These are phyloP conservation scores for Imbricaverruca yamaguchii DNA, from an alignment of 2,888 invertebrate genomes.

Conservation along the genomic window DNA sequence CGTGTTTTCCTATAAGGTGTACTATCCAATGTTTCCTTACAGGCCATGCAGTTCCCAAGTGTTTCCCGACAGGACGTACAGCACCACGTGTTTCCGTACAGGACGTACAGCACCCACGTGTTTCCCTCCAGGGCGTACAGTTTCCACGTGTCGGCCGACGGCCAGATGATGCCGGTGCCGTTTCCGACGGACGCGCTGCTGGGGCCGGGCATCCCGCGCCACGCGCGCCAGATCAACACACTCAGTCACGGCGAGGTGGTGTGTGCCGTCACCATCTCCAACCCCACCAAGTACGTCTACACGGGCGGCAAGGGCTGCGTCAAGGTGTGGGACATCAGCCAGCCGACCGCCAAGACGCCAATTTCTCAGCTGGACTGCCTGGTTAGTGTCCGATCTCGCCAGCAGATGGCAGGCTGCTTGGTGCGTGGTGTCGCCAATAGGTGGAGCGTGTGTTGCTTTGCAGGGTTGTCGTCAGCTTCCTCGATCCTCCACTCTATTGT, in stretches of 20 bases:
- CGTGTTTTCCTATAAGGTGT: too few species aligned
- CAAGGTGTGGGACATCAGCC: conserved; percentile 63
- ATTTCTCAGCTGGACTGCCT: conserved; percentile 81
- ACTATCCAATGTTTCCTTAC: too few species aligned
- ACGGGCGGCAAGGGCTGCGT: conserved; percentile 97
- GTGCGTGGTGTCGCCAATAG: too few species aligned
- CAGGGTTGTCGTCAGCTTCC: too few species aligned
- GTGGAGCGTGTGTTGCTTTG: too few species aligned
- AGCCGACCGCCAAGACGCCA: conserved; percentile 70
- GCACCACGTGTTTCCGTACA: too few species aligned
- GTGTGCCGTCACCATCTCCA: conserved; percentile 92
- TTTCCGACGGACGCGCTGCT: conserved; percentile 90
- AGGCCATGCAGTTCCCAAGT: too few species aligned
- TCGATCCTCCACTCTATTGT: too few species aligned
- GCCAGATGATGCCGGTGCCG: conserved; percentile 80
- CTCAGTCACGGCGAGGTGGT: conserved; percentile 94
- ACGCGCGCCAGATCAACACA: conserved; percentile 80
- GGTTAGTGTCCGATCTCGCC: conserved; percentile 45
- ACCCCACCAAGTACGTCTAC: conserved; percentile 83
- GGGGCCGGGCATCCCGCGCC: conserved; percentile 87
- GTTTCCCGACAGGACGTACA: too few species aligned
- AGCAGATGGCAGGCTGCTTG: background rate
- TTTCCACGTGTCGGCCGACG: conserved; percentile 85
- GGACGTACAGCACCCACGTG: too few species aligned
- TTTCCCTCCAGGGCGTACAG: conserved; percentile 68